Conservation (phyloP, 1,140 invertebrate species). For the Penaeus chinensis region DNA sequence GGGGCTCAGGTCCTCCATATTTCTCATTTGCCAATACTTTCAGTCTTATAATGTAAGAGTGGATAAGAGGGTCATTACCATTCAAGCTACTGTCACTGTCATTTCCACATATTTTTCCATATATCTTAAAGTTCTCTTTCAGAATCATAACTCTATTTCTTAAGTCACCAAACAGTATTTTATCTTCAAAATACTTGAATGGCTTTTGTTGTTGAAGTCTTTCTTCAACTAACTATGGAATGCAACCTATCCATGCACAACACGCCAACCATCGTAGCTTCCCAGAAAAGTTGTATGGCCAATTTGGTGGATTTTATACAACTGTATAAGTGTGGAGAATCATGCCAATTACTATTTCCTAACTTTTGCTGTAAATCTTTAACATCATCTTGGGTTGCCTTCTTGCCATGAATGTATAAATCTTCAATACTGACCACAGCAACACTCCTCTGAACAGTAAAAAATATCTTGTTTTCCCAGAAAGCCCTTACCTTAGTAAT, state of each 20-base stretch:
- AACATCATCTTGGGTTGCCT: conserved; percentile 8
- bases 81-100: not conserved
- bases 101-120: conserved; percentile 28
- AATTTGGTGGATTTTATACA: conserved; percentile 25
- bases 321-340: conserved; percentile 15
- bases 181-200: conserved; percentile 14
- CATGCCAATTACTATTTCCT: not conserved
- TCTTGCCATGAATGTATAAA: conserved; percentile 24
- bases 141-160: conserved; percentile 41
- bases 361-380: conserved; percentile 5
- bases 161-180: conserved; percentile 42
- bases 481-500: conserved; percentile 38
- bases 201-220: not conserved
- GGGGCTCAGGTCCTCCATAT: conserved; percentile 30
- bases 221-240: conserved; percentile 15
- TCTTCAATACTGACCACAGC: conserved; percentile 29
- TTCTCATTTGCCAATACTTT: conserved; percentile 1
- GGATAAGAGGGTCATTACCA: not conserved
- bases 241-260: conserved; percentile 35
- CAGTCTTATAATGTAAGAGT: conserved; percentile 37
- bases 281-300: conserved; percentile 27
- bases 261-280: conserved; percentile 29
- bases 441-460: conserved; percentile 46
- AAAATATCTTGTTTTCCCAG: conserved; percentile 28
- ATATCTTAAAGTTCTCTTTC: conserved; percentile 29